Conservation (phyloP, 2,113 vertebrate genomes). For the Equus przewalskii region DNA sequence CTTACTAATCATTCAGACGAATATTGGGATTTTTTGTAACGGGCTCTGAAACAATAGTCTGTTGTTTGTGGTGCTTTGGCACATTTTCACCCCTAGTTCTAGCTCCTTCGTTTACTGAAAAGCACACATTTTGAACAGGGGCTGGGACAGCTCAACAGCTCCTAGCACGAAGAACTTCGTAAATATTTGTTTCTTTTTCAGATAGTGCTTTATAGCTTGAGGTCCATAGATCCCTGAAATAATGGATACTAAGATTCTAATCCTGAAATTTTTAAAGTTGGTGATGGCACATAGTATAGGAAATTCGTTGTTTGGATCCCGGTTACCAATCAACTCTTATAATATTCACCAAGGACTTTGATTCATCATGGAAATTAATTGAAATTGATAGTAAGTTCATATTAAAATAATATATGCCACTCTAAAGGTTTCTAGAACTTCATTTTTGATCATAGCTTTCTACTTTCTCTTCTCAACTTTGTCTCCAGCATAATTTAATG, state of each 20-base stretch:
- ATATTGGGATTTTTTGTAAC: slow-evolving; percentile 1
- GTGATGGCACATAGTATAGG: not conserved
- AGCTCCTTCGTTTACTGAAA: not conserved
- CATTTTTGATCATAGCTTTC: slow-evolving; percentile 32
- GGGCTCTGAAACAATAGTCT: not conserved
- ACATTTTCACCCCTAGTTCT: not conserved
- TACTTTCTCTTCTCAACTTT: slow-evolving; percentile 32
- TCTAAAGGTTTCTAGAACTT: slow-evolving; percentile 40
- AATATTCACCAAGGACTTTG: not conserved
- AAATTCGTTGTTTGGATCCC: not conserved
- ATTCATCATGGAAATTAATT: slow-evolving; percentile 23
- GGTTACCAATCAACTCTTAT: not conserved
- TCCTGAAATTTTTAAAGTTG: not conserved
- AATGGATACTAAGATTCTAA: not conserved
- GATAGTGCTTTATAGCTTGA: not conserved
- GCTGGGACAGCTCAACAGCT: not conserved
- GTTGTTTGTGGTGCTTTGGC: not conserved
- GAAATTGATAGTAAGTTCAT: slow-evolving; percentile 39
- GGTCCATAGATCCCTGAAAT: not conserved
- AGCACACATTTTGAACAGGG: not conserved
- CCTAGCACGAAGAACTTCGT: not conserved
- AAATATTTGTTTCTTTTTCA: not conserved
- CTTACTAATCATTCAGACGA: not conserved
- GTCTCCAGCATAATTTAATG: slow-evolving; percentile 49
- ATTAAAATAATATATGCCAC: not conserved